A percentile compares a stretch with the other conserved stretches of the same genome.
Conservation (phyloP, 2,797 vertebrate species). For the Orientallactaga sibirica region DNA sequence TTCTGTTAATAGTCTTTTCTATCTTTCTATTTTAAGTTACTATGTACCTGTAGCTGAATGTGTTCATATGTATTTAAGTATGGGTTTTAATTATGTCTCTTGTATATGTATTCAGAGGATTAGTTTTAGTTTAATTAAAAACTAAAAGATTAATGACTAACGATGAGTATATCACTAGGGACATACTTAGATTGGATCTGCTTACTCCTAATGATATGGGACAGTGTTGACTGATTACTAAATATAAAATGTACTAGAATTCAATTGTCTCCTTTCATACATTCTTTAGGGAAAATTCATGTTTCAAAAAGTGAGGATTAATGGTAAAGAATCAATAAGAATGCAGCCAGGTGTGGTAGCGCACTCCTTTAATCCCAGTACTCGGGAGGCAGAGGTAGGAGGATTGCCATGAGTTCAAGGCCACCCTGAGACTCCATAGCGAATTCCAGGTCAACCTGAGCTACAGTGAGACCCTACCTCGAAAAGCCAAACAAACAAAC, state of each 20-base stretch:
- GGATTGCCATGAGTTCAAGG: too few relatives aligned
- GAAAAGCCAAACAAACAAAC: too few relatives aligned
- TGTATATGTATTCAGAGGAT: constrained; percentile 16
- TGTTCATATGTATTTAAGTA: neutral
- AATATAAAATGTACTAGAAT: constrained; percentile 60
- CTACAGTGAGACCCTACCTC: too few relatives aligned
- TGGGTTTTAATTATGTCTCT: neutral
- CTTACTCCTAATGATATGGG: constrained; percentile 57
- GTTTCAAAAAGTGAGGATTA: constrained; percentile 31
- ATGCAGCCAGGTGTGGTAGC: neutral
- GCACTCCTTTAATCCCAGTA: too few relatives aligned
- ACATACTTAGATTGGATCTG: constrained; percentile 66
- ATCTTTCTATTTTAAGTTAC: neutral
- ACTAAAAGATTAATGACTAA: constrained; percentile 65
- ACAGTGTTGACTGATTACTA: constrained; percentile 29
- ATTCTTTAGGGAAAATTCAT: neutral
- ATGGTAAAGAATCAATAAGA: constrained; percentile 6
- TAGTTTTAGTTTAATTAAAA: constrained; percentile 61
- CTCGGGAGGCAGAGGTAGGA: too few relatives aligned
- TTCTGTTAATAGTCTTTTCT: neutral
- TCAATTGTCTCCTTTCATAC: neutral
- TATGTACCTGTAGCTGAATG: constrained; percentile 7
- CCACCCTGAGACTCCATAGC: too few relatives aligned
- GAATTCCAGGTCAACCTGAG: too few relatives aligned
- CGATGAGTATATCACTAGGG: constrained; percentile 54